Percentiles rank a stretch among this genome's conserved stretches.
These are phyloP conservation scores for Sakesphorus luctuosus DNA, from an alignment of 2,113 vertebrate genomes.

Conservation along the genomic window DNA sequence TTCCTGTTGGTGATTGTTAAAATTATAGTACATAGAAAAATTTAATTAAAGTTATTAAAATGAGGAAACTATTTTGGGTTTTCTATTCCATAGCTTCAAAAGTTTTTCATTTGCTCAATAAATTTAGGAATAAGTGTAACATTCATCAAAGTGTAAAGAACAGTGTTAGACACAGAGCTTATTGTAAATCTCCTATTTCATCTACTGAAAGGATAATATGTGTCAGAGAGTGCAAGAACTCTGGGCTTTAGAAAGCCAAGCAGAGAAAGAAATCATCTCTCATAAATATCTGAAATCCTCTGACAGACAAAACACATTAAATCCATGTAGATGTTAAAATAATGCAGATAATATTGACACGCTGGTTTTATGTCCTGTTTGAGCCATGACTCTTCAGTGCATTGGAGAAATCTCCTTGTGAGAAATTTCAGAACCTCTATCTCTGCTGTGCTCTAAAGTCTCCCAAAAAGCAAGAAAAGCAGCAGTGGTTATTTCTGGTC, in stretches of 20 bases:
- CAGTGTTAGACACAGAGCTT: not conserved
- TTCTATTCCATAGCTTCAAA: not conserved
- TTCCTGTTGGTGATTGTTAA: not conserved
- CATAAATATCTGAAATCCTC: not conserved
- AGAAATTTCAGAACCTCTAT: not conserved
- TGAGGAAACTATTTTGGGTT: slow-evolving; percentile 16
- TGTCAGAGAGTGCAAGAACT: not conserved
- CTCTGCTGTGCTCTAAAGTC: not conserved
- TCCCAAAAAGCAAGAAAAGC: not conserved
- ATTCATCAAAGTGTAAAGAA: slow-evolving; percentile 19
- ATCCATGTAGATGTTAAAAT: not conserved
- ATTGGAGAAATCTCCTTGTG: not conserved
- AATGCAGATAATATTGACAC: not conserved
- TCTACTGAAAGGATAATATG: not conserved
- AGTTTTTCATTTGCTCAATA: slow-evolving; percentile 9
- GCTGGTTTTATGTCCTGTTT: not conserved
- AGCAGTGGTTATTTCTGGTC: not conserved
- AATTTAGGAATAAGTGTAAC: not conserved
- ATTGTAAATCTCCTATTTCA: slow-evolving; percentile 30
- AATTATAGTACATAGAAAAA: slow-evolving; percentile 17
- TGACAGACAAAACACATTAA: not conserved
- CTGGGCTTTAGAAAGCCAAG: not conserved
- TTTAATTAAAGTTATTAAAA: slow-evolving; percentile 46
- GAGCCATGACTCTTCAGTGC: not conserved
- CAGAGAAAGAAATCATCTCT: not conserved